Conservation (phyloP, 2,888 invertebrate species). For the Galerucella nymphaeae region DNA sequence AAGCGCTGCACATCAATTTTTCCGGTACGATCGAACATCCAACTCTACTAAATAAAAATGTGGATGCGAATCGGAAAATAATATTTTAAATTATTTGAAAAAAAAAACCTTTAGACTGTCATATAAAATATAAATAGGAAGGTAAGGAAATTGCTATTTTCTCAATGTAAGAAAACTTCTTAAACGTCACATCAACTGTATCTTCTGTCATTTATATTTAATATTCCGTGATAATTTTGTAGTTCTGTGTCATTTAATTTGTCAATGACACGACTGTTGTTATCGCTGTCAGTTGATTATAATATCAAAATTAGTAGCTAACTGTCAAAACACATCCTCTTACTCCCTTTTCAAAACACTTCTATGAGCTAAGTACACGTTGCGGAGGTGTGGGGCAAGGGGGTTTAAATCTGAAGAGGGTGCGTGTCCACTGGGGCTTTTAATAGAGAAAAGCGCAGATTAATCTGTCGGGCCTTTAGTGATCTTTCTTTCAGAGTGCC, state of each 20-base stretch:
- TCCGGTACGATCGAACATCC: conserved; percentile 4
- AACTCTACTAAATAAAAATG: conserved; percentile 4
- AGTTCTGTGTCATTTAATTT: too few relatives aligned
- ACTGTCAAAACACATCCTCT: conserved; percentile 21
- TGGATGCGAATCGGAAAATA: background rate
- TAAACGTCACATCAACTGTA: too few relatives aligned
- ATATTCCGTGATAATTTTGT: too few relatives aligned
- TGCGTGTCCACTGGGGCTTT: conserved; percentile 62
- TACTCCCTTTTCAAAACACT: conserved; percentile 27
- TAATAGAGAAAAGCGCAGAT: conserved; percentile 64
- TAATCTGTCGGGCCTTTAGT: conserved; percentile 62
- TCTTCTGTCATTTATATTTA: too few relatives aligned
- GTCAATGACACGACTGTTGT: too few relatives aligned
- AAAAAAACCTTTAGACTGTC: background rate
- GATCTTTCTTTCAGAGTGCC: conserved; percentile 62
- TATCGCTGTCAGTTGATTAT: too few relatives aligned
- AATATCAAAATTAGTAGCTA: background rate
- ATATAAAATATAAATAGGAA: too few relatives aligned
- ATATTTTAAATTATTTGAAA: conserved; percentile 1
- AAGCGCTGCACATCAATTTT: conserved; percentile 14
- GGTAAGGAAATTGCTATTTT: too few relatives aligned
- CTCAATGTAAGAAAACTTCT: too few relatives aligned
- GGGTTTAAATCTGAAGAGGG: conserved; percentile 54
- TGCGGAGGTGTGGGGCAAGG: conserved; percentile 17
- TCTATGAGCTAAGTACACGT: conserved; percentile 10